These are phyloP conservation scores for Pterocles burchelli DNA, from an alignment of 2,113 vertebrate species.

Conservation along the genomic window DNA sequence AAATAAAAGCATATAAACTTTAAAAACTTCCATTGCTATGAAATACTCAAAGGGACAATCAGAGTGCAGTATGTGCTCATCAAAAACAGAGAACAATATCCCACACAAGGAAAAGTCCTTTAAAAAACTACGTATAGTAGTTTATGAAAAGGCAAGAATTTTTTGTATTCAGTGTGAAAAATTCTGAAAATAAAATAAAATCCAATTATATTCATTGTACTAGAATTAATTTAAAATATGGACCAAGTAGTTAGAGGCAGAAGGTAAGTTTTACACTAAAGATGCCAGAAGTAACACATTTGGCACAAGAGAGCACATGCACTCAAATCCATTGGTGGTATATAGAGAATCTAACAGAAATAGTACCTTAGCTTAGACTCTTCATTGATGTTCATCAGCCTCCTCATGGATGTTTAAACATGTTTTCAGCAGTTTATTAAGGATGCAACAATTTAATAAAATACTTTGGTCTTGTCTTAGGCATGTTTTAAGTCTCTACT, in stretches of 20 bases:
- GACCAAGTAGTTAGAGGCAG: neutral
- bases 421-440: neutral
- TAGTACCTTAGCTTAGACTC: fast-evolving
- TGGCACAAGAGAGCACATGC: neutral
- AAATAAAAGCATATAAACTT: neutral
- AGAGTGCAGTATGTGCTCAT: neutral
- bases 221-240: neutral
- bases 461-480: neutral
- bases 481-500: neutral
- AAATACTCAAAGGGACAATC: neutral
- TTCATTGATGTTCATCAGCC: fast-evolving
- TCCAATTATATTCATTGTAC: neutral
- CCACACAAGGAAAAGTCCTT: neutral
- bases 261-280: neutral
- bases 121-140: neutral
- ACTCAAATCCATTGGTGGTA: neutral
- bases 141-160: neutral
- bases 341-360: neutral
- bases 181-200: neutral
- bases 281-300: neutral
- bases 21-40: neutral
- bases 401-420: neutral
- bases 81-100: neutral
- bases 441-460: neutral
- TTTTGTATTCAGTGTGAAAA: neutral